Evolutionary conservation across 2,888 invertebrate genomes (phyloP), one percentile per base, ranked within the genome.

Genomic region (Peribatodes rhomboidaria): DNA sequence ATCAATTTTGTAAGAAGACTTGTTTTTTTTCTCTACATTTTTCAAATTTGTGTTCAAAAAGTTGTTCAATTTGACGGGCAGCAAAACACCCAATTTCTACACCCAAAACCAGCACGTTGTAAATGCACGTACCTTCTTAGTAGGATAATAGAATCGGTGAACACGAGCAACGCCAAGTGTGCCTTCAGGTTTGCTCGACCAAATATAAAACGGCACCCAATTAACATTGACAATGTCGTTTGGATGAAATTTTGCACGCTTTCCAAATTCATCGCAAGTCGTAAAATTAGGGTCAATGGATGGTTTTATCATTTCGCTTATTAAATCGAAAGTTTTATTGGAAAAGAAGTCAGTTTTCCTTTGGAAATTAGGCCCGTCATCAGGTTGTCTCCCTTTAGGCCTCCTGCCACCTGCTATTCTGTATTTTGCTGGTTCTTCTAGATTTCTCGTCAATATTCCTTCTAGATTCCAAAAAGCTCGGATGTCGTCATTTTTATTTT

Each of bases 151-250:
- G 66, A 89, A 89, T 52, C 59, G 82, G 58, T 89, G 84, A 27
- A 82, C 52, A 13, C 46, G 37, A 4, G 62, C 33, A 7, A 83
- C 64, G 8, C 47, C 13, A 2, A 44, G 14, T 2, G 1, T 47
- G 2, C 31, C 44, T 3, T 0, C 39, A 7, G 16, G 60, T 49
- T 6, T 41, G 2, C 61, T n/a, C n/a, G 82, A 74, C 90, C 90
- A 90, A 20, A 83, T 63, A 50, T 80, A 90, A 73, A 90, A 90
- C 4, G 90, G 88, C 0, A 86, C 72, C 90, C 90, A 90, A 18
- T 81, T 75, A 1, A 84, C 68, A 42, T 85, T 73, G 0, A 88
- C 72, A 18, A 90, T 76, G 50, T 89, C 85, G 47, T 81, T 79
- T 0, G 88, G 89, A 58, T 85, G 80, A 67, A 89, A 88, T 0